phyloP scores from a whole-genome alignment of 1,140 invertebrate genomes.

The Limonius californicus region DNA sequence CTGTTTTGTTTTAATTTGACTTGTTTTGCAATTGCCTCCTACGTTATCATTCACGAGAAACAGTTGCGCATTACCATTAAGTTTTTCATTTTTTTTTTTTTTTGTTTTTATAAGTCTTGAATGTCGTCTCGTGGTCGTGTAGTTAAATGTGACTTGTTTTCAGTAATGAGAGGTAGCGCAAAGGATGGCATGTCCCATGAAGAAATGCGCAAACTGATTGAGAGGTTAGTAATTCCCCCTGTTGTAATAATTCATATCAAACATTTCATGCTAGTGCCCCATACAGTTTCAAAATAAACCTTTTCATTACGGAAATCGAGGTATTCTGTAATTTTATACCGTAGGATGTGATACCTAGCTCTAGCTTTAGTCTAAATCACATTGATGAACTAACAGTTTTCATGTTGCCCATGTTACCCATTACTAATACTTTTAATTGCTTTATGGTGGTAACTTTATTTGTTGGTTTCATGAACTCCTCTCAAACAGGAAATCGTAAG shows the following conservation, averaged over 20 bases:
- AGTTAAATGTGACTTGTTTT: conserved; percentile 56
- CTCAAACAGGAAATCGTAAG: conserved; percentile 68
- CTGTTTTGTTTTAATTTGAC: conserved; percentile 5
- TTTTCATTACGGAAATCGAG: too few relatives aligned
- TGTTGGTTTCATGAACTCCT: conserved; percentile 37
- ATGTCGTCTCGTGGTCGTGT: conserved; percentile 43
- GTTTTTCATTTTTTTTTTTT: conserved; percentile 23
- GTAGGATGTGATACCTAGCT: too few relatives aligned
- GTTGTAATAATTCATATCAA: too few relatives aligned
- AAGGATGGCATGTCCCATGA: conserved; percentile 90
- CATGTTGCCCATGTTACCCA: too few relatives aligned
- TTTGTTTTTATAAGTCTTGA: conserved; percentile 31
- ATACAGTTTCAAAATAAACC: too few relatives aligned
- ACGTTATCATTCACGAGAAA: neutral
- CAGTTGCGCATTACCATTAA: neutral
- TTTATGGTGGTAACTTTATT: conserved; percentile 1
- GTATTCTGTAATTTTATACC: too few relatives aligned
- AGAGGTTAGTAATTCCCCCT: conserved; percentile 67
- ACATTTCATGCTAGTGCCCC: too few relatives aligned
- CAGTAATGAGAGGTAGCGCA: conserved; percentile 67
- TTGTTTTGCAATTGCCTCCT: neutral
- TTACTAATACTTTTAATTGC: neutral
- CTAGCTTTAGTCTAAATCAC: too few relatives aligned
- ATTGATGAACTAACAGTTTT: too few relatives aligned
- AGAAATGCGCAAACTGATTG: conserved; percentile 93